phyloP scores from a whole-genome alignment of 2,797 vertebrate genomes.

The Hyperoplus lanceolatus region DNA sequence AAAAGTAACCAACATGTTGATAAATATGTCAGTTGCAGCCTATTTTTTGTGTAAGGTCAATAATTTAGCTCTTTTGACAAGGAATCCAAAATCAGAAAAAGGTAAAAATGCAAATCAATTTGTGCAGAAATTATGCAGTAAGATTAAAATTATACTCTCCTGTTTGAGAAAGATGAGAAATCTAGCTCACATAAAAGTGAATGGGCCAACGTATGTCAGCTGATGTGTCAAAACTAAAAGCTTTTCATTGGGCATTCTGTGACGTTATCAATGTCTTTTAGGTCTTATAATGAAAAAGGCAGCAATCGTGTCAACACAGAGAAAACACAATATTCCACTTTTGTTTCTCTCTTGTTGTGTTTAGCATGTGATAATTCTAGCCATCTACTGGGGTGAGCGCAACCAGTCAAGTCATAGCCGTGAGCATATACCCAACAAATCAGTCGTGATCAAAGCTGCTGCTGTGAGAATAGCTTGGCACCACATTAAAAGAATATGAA shows the following conservation, averaged over 20 bases:
- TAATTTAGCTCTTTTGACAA: background rate
- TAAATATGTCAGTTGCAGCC: background rate
- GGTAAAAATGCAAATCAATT: conserved; percentile 1
- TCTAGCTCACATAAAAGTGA: conserved; percentile 7
- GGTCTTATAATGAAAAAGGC: conserved; percentile 60
- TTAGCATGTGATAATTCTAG: conserved; percentile 45
- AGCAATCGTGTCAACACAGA: conserved; percentile 38
- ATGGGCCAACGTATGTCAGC: conserved; percentile 2
- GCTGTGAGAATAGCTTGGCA: conserved; percentile 73
- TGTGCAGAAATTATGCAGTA: background rate
- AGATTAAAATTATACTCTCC: background rate
- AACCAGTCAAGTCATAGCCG: conserved; percentile 43
- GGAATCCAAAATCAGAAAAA: conserved; percentile 12
- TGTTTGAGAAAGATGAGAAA: conserved; percentile 9
- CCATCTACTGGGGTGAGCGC: conserved; percentile 27
- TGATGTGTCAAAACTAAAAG: conserved; percentile 27
- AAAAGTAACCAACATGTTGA: background rate
- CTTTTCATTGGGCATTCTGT: background rate
- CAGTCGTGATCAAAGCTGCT: conserved; percentile 68
- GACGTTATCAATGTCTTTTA: conserved; percentile 7
- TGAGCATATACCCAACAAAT: conserved; percentile 61
- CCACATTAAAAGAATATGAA: conserved; percentile 79
- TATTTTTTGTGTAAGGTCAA: background rate
- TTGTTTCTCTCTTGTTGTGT: conserved; percentile 53
- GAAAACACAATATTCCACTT: conserved; percentile 24